Evolutionary conservation across 1,140 invertebrate genomes (phyloP).

Genomic region (Leptestheria dahalacensis): DNA sequence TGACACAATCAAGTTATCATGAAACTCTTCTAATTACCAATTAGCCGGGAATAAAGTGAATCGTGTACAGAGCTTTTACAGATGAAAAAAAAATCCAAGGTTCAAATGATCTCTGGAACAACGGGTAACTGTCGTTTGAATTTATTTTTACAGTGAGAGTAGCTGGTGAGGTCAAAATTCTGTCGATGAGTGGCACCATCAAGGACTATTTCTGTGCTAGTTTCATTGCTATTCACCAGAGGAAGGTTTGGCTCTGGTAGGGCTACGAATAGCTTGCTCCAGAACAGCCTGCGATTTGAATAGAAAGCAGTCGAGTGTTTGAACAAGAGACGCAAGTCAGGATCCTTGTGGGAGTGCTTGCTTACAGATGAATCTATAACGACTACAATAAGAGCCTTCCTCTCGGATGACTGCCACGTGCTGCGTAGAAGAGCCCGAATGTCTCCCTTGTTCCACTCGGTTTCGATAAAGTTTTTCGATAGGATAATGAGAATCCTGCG

Average conservation of each 20-base stretch:
- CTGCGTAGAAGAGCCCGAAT: slow-evolving; percentile 84
- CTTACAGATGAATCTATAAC: background rate
- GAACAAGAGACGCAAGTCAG: background rate
- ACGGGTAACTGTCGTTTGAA: background rate
- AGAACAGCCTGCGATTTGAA: background rate
- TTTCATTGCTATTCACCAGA: background rate
- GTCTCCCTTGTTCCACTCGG: slow-evolving; percentile 86
- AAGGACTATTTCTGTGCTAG: background rate
- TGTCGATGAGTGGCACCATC: background rate
- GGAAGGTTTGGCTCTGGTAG: background rate
- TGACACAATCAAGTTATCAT: no score
- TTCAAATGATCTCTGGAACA: background rate
- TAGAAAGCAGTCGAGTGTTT: background rate
- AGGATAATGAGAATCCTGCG: slow-evolving; percentile 76
- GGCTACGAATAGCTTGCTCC: background rate
- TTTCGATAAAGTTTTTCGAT: slow-evolving; percentile 81
- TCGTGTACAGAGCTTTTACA: no score
- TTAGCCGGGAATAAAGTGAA: no score
- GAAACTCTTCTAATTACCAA: no score
- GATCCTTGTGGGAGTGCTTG: background rate
- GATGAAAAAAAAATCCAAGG: no score
- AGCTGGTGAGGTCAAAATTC: background rate
- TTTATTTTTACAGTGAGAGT: background rate
- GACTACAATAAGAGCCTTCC: background rate
- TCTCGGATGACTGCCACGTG: slow-evolving; percentile 51